Percentiles rank a stretch among this genome's conserved stretches.
Conservation (phyloP, 2,888 invertebrate genomes). For the Axea sp. region DNA sequence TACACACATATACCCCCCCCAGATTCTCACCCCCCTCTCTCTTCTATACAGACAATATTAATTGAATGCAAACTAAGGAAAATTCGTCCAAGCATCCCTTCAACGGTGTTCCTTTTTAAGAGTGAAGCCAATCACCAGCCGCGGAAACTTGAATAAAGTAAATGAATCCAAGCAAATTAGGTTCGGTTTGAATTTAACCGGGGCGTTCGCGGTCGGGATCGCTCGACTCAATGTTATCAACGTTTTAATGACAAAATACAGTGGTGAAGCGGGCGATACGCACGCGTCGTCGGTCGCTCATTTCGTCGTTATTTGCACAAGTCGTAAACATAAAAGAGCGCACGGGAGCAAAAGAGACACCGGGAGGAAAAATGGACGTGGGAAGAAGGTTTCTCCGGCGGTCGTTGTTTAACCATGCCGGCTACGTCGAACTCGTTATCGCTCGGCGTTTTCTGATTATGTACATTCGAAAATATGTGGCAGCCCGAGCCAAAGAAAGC, state of each 20-base stretch:
- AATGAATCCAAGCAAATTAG: slow-evolving; percentile 11
- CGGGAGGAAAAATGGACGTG: slow-evolving; percentile 28
- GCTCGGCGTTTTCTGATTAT: slow-evolving; percentile 45
- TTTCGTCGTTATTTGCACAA: slow-evolving; percentile 15
- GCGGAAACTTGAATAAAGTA: slow-evolving; percentile 2
- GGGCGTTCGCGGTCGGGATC: neutral
- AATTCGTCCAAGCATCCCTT: neutral
- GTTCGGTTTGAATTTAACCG: slow-evolving; percentile 11
- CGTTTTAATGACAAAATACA: slow-evolving; percentile 10
- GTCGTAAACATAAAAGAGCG: slow-evolving; percentile 13
- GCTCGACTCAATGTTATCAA: slow-evolving; percentile 11
- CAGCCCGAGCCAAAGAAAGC: slow-evolving; percentile 41
- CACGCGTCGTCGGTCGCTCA: slow-evolving; percentile 17
- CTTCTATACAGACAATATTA: too few species aligned
- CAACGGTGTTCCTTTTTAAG: too few species aligned
- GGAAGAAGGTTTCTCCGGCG: slow-evolving; percentile 11
- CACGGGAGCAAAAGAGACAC: neutral
- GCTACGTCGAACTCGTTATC: slow-evolving; percentile 49
- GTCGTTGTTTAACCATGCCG: slow-evolving; percentile 27
- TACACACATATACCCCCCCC: too few species aligned
- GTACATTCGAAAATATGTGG: slow-evolving; percentile 41
- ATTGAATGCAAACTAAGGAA: too few species aligned
- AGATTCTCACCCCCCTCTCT: too few species aligned
- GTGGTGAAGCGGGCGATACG: slow-evolving; percentile 2
- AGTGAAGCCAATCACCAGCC: too few species aligned